Conservation (phyloP, 1,140 invertebrate species). For the Lysiphlebus fabarum region DNA sequence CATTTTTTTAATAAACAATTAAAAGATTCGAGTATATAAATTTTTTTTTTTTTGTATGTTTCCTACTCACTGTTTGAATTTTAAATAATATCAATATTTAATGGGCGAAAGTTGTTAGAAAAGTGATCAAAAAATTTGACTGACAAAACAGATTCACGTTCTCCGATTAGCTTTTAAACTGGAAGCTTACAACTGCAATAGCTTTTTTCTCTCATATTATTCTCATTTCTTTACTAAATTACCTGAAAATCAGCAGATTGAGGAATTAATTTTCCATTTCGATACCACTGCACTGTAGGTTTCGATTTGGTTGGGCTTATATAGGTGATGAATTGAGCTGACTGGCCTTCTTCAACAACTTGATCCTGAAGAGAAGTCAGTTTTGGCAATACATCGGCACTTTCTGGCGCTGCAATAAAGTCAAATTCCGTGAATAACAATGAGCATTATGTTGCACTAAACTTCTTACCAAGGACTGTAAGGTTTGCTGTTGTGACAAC, state of each 20-base stretch:
- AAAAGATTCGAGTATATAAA: too few species aligned
- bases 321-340: slow-evolving; percentile 83
- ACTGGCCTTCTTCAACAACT: slow-evolving; percentile 78
- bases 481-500: slow-evolving; percentile 74
- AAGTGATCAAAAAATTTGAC: too few species aligned
- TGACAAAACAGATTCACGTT: too few species aligned
- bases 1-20: too few species aligned
- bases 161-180: too few species aligned
- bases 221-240: slow-evolving; percentile 34
- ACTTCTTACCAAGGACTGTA: slow-evolving; percentile 62
- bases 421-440: too few species aligned
- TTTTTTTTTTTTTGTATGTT: too few species aligned
- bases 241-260: slow-evolving; percentile 91
- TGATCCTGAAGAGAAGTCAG: slow-evolving; percentile 79
- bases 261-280: slow-evolving; percentile 84
- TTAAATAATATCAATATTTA: too few species aligned
- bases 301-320: slow-evolving; percentile 73
- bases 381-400: slow-evolving; percentile 71
- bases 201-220: too few species aligned
- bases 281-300: slow-evolving; percentile 84
- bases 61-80: too few species aligned
- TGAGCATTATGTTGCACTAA: neutral
- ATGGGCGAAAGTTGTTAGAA: too few species aligned
- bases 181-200: too few species aligned
- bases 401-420: slow-evolving; percentile 65